Base-by-base conservation (phyloP, 2,888 invertebrate genomes). In the Tetragonisca angustula region DNA sequence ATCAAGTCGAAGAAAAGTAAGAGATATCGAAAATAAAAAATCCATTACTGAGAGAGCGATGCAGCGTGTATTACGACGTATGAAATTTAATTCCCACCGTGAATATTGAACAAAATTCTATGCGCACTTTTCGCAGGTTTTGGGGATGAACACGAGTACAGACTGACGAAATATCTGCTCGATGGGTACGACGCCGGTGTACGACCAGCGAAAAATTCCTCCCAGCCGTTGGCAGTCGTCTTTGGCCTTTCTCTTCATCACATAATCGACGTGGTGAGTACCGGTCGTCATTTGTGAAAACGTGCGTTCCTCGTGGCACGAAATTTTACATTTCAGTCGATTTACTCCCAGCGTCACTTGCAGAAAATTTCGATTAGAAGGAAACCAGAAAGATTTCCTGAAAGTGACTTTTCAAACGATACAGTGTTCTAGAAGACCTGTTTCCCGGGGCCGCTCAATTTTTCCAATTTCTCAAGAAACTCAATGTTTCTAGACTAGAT, bases 241-340 rank as follows among this genome's bases (percentile, higher is more conserved):
- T 98, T 98, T 92, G 97, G 97, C 3, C 96, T 98, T 56, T 97
- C 97, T 0, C 95, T 98, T 81, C 97, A 98, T 94, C 97, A 98
- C 91, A 97, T 98, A 87, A 97, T 98, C 88, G 97, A 98, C 92
- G 97, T 98, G 94, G 98, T 97, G 95, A 96, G 97, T 96, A 65
- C 0, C 19, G 19, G 27, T 11, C 27, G 4, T 0, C n/a, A 2
- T 24, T 43, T 43, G 2, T 9, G 1, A 36, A 36, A 36, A 9
- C 36, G 9, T 36, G 36, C 1, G 36, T 36, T 4, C 32, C 4
- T 32, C 4, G 4, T 4, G 32, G 32, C 36, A 36, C 36, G 6
- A 36, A 36, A 5, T 4, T 43, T 9, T 9, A 43, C 43, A 43
- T 9, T 36, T 36, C 9, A 9, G 43, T 43, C 43, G 43, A 43